Evolutionary conservation across 2,113 vertebrate species (phyloP), one percentile per base, ranked within the genome.

Genomic region (Mesoclemmys tuberculata): DNA sequence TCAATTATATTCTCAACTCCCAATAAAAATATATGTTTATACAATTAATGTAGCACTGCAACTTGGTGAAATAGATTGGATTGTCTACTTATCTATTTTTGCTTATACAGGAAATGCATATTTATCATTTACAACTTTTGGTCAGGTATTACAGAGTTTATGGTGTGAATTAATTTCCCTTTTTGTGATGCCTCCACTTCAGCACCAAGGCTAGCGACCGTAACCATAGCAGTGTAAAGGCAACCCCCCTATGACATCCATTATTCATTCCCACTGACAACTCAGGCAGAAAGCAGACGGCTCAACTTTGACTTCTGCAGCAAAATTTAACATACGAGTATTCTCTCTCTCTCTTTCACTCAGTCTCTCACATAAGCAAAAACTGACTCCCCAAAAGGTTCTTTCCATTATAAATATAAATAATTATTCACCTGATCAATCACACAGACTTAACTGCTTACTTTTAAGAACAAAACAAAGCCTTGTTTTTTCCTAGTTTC

Each of bases 181-280:
- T 48, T 27, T 16, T 10, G 26, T 5, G 4, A 38, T 10, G 56
- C 94, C 64, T 71, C 49, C 27, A 58, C 91, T 95, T 92, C 96
- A 98, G 96, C 87, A 97, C 97, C 98, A 97, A 19, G 90, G 97
- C 97, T 92, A 98, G 98, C 2, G 91, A 92, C 97, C 82, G 49
- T 52, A 58, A 64, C 4, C 29, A 21, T 7, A 26, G 51, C 16
- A 4, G 3, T 12, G 61, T n/a, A 56, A 48, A 46, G n/a, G 24
- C 81, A 49, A 52, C 29, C 31, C 51, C 10, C 75, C 61, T 5
- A 22, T 54, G 38, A 48, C 35, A 22, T 49, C 8, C 75, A 31
- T 84, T 71, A 90, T 86, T 92, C 81, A 80, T 68, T 29, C 49
- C 52, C 58, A n/a, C 21, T 21, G 84, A 79, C 75, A 64, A 84